Evolutionary conservation across 1,140 invertebrate genomes (phyloP), one percentile per base, ranked within the genome.

Genomic region (Limonius californicus): DNA sequence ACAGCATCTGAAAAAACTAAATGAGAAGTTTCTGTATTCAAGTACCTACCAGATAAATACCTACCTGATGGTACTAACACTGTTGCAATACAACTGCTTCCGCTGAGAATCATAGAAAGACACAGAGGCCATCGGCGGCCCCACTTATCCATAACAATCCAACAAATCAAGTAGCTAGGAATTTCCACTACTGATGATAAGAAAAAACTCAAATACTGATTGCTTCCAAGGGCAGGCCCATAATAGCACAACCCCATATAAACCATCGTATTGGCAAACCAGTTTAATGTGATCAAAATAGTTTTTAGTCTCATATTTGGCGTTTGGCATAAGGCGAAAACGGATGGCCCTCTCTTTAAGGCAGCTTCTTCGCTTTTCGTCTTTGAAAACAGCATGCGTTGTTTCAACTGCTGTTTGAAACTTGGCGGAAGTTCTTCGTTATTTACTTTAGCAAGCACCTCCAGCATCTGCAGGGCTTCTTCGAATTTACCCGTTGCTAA

Each of bases 181-280:
- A 94, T 84, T 75, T 95, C 92, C 11, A 92, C 90, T 0, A 87
- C 80, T 0, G 89, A 90, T 14, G 90, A 91, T 16, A 94, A 80
- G 54, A 94, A 86, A 73, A 94, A 94, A 70, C 90, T 93, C 61
- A 94, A 80, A 74, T 94, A 92, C 68, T 92, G 87, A 75, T 92
- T 89, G 64, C 81, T 89, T 18, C 90, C 91, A 14, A 95, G 81
- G 6, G 90, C 86, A 11, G 91, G 91, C 0, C 91, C 90, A 66
- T 94, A 94, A 71, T 94, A 92, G 63, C 89, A 92, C 43, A 93
- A 76, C 0, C 90, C 92, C 7, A 94, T 87, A 66, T 94, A 94
- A 2, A 94, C 91, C 76, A 90, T 92, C 68, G 92, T 83, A 58
- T 83, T 85, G 14, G 83, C 84, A 71, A 85, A 87, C 86, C 86